Percentiles rank a stretch among this genome's conserved stretches.
phyloP scores from a whole-genome alignment of 2,113 vertebrate species.

The Barbus barbus region DNA sequence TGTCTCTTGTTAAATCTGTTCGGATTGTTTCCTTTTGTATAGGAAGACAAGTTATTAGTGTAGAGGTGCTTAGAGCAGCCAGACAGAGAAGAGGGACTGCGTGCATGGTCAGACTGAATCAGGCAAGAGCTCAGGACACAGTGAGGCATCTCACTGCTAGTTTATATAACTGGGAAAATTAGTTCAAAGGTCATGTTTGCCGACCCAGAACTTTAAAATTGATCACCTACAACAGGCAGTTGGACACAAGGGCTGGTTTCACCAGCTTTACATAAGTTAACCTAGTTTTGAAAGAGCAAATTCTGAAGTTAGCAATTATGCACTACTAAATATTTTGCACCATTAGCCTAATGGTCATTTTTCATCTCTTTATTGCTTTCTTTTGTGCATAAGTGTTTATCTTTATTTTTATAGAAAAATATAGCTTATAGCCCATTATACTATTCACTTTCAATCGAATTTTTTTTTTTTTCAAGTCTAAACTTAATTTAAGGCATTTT shows the following conservation, averaged over 20 bases:
- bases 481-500: too few relatives aligned
- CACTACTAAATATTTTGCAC: background rate
- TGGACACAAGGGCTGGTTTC: background rate
- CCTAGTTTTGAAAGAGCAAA: background rate
- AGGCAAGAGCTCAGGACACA: constrained; percentile 42
- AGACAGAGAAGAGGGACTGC: constrained; percentile 65
- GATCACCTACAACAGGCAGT: background rate
- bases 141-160: background rate
- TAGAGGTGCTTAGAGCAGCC: constrained; percentile 58
- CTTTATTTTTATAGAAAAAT: too few relatives aligned
- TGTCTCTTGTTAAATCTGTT: constrained; percentile 31
- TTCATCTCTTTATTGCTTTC: too few relatives aligned
- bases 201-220: background rate
- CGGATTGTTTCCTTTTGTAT: constrained; percentile 36
- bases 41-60: constrained; percentile 59
- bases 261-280: background rate
- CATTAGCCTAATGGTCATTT: too few relatives aligned
- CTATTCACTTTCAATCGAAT: too few relatives aligned
- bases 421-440: too few relatives aligned
- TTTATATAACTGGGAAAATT: constrained; percentile 45
- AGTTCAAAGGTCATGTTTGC: constrained; percentile 52
- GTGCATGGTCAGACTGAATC: constrained; percentile 66
- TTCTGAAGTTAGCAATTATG: too few relatives aligned
- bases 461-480: too few relatives aligned
- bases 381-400: too few relatives aligned